Base-by-base conservation (phyloP, 2,888 invertebrate species). In the Anodontia alba region DNA sequence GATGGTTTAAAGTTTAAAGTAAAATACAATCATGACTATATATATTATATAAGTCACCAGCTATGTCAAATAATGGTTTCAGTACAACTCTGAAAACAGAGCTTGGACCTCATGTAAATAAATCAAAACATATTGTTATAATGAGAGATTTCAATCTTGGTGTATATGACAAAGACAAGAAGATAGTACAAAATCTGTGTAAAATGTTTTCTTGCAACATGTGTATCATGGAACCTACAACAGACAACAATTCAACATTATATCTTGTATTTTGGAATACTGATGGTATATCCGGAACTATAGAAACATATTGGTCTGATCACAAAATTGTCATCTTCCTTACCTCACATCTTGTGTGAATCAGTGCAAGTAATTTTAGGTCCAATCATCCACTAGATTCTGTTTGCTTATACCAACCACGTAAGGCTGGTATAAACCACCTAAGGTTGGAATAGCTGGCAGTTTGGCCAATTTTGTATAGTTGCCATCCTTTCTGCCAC, bases 321-420 rank as follows among this genome's bases (percentile, higher is more conserved):
- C 73, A 71, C 73, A 57, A 70, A 74, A 26, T 81, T 73, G 73
- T 77, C 81, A 62, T n/a, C n/a, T n/a, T n/a, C n/a, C n/a, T n/a
- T n/a, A n/a, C n/a, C n/a, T n/a, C n/a, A n/a, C n/a, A n/a, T n/a
- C n/a, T n/a, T n/a, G n/a, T n/a, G n/a, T n/a, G n/a, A n/a, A n/a
- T n/a, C n/a, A n/a, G n/a, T n/a, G n/a, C n/a, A n/a, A n/a, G n/a
- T n/a, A n/a, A n/a, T n/a, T n/a, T n/a, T n/a, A n/a, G n/a, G n/a
- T n/a, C n/a, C n/a, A n/a, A n/a, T n/a, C n/a, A n/a, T n/a, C n/a
- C n/a, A n/a, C n/a, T n/a, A n/a, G n/a, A n/a, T n/a, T n/a, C n/a
- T n/a, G n/a, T n/a, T n/a, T n/a, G n/a, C n/a, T n/a, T n/a, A n/a
- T n/a, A n/a, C n/a, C n/a, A n/a, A n/a, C n/a, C n/a, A n/a, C n/a